Conservation (phyloP, 2,888 invertebrate genomes). For the Bellardia bayeri region DNA sequence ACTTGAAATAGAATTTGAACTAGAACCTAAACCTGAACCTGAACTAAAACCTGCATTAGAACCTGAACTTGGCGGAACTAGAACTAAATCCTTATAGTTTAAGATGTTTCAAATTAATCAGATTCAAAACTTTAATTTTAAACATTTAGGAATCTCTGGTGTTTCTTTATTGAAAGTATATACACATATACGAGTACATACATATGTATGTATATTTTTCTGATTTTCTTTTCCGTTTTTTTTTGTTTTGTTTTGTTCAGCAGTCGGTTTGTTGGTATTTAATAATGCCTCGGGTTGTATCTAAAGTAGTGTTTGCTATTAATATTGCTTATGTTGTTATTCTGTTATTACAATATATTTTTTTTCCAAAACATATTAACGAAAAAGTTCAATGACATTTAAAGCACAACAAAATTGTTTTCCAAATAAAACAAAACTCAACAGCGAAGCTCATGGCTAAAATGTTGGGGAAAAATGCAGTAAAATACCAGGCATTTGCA, state of each 20-base stretch:
- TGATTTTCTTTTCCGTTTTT: conserved; percentile 7
- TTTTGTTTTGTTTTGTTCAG: not conserved
- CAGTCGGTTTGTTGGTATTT: conserved; percentile 55
- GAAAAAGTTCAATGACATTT: conserved; percentile 71
- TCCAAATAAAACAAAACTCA: conserved; percentile 42
- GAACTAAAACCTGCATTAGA: not conserved
- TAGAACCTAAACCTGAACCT: not conserved
- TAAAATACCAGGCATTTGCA: conserved; percentile 18
- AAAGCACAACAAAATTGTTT: conserved; percentile 10
- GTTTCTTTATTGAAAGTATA: conserved; percentile 20
- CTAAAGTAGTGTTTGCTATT: conserved; percentile 62
- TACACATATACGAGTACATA: too few relatives aligned
- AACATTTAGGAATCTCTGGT: conserved; percentile 12
- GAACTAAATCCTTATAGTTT: not conserved
- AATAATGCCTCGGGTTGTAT: conserved; percentile 61
- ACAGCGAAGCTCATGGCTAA: conserved; percentile 61
- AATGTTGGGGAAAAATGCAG: conserved; percentile 1
- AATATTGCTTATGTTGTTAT: conserved; percentile 67
- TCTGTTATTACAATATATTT: conserved; percentile 51
- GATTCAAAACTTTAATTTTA: not conserved
- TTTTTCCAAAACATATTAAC: conserved; percentile 53
- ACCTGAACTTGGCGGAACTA: too few relatives aligned
- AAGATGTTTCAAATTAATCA: not conserved
- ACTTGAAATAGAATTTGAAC: not conserved
- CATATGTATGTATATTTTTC: not conserved